These are phyloP conservation scores for Chromoteleia sp. DNA, from an alignment of 2,888 invertebrate species.

Conservation along the genomic window DNA sequence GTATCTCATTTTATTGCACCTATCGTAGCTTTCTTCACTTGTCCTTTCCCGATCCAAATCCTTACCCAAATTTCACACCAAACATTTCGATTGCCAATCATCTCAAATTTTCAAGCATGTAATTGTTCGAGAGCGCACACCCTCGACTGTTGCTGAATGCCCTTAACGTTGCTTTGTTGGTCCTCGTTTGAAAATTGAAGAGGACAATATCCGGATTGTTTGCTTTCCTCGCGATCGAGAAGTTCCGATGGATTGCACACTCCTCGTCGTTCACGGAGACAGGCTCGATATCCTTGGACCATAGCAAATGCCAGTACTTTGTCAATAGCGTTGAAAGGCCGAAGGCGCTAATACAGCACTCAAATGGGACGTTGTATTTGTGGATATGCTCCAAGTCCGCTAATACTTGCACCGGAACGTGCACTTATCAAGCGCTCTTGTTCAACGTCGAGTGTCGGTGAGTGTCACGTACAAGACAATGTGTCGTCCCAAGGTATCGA, in stretches of 20 bases:
- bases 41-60: too few relatives aligned
- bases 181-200: constrained; percentile 39
- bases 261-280: background rate
- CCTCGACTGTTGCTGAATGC: constrained; percentile 7
- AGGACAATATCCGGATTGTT: constrained; percentile 30
- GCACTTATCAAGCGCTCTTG: constrained; percentile 12
- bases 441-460: constrained; percentile 14
- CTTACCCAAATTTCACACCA: background rate
- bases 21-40: too few relatives aligned
- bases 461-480: constrained; percentile 34
- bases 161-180: constrained; percentile 6
- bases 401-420: constrained; percentile 11
- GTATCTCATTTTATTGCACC: too few relatives aligned
- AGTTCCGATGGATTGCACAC: constrained; percentile 13
- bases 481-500: background rate
- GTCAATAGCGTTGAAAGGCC: constrained; percentile 23
- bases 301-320: constrained; percentile 7
- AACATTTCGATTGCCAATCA: constrained; percentile 16
- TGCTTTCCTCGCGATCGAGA: constrained; percentile 12
- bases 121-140: constrained; percentile 4
- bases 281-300: constrained; percentile 12
- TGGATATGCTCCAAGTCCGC: constrained; percentile 8
- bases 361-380: constrained; percentile 21
- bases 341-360: constrained; percentile 42
- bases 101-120: constrained; percentile 6